Conservation (phyloP, 2,797 vertebrate genomes). For the Anabas testudineus region DNA sequence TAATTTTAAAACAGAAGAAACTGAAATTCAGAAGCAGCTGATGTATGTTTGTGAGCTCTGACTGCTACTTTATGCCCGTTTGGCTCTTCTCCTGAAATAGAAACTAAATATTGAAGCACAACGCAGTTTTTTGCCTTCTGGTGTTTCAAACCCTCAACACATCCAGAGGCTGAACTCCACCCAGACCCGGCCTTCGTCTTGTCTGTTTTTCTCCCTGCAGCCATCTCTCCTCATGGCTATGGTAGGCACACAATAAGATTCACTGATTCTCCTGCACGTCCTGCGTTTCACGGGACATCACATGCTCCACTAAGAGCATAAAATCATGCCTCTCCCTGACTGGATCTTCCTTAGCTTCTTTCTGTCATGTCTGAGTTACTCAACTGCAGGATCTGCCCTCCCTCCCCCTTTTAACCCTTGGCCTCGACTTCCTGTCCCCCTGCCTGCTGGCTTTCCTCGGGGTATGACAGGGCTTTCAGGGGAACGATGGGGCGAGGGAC, state of each 20-base stretch:
- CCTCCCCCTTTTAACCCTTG: constrained; percentile 61
- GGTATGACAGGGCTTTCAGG: constrained; percentile 11
- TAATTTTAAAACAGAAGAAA: background rate
- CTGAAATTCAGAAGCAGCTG: too few species aligned
- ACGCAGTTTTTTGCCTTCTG: constrained; percentile 28
- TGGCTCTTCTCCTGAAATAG: constrained; percentile 2
- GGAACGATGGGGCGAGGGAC: constrained; percentile 25
- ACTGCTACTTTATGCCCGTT: constrained; percentile 5
- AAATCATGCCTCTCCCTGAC: constrained; percentile 20
- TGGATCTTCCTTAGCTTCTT: constrained; percentile 13
- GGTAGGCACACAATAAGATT: constrained; percentile 65
- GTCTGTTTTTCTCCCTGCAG: constrained; percentile 43
- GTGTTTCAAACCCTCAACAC: constrained; percentile 14
- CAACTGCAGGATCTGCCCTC: constrained; percentile 33
- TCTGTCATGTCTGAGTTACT: constrained; percentile 15
- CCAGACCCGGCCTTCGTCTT: constrained; percentile 22
- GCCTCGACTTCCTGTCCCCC: constrained; percentile 72
- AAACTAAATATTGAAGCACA: constrained; percentile 35
- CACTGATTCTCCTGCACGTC: constrained; percentile 55
- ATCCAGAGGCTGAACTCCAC: constrained; percentile 32
- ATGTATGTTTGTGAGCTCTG: background rate
- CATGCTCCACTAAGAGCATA: constrained; percentile 57
- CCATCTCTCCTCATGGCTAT: constrained; percentile 31
- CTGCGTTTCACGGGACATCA: constrained; percentile 70
- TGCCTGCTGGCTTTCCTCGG: constrained; percentile 24